Base-by-base conservation (phyloP, 2,113 vertebrate species). In the Zootoca vivipara region DNA sequence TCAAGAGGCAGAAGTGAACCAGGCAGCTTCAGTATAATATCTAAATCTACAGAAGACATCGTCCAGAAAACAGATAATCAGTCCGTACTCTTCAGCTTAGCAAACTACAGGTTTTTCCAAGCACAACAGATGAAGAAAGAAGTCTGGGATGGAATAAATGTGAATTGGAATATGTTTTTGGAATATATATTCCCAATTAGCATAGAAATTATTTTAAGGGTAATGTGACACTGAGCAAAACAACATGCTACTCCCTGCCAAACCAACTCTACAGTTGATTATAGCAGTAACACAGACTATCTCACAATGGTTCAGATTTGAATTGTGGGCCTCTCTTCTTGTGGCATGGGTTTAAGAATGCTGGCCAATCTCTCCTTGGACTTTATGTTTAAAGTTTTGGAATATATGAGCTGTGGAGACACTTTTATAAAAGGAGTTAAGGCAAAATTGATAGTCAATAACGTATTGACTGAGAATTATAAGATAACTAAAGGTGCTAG, bases 191-290 rank as follows among this genome's bases (percentile, higher is more conserved):
- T 87, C 64, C 26, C 80, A 85, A 64, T 85, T 85, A 16, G 62
- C 87, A 42, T 46, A 4, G 15, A 90, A 84, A 88, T 35, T 20
- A 79, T 88, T 81, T 62, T 46, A 30, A 56, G 77, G 38, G 69
- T 78, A 89, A 85, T 85, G 5, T 28, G 9, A 30, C 83, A 56
- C 67, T 56, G 56, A 94, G 78, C 62, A 82, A 85, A 46, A 89
- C 30, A 33, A 84, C 42, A 24, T 87, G 1, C 20, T 80, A 85
- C 64, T 73, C 1, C 89, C 83, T 65, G 73, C 6, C 7, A 84
- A 58, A 3, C 0, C 0, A 81, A 26, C 73, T 67, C 58, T 85
- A 24, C 20, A 52, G 6, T 67, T 90, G 3, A 33, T 85, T 85
- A 26, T 86, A 82, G 58, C 13, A 46, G 7, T 82, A 81, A 64